Conservation (phyloP, 2,888 invertebrate genomes). For the Melanophora roralis region DNA sequence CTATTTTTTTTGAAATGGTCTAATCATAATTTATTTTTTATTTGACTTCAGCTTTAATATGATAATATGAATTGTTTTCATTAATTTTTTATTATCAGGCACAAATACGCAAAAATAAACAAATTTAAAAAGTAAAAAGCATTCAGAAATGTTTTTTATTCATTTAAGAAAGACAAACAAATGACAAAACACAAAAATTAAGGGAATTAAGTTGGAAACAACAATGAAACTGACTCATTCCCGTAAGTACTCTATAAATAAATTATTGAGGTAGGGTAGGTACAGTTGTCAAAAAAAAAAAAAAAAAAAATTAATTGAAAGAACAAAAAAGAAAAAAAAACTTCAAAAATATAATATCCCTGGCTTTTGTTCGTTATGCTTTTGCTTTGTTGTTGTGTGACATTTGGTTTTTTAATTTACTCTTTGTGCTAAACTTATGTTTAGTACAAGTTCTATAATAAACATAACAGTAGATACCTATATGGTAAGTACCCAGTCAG, state of each 20-base stretch:
- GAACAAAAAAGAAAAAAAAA: conserved; percentile 8
- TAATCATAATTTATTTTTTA: too few species aligned
- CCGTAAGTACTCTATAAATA: conserved; percentile 37
- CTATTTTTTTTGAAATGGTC: too few species aligned
- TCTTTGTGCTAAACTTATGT: conserved; percentile 23
- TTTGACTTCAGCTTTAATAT: too few species aligned
- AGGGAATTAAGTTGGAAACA: conserved; percentile 27
- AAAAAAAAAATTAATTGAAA: too few species aligned
- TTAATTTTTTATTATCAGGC: not conserved
- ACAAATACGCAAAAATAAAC: not conserved
- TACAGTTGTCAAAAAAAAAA: conserved; percentile 52
- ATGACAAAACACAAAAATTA: conserved; percentile 15
- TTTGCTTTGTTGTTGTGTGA: conserved; percentile 28
- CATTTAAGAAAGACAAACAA: not conserved
- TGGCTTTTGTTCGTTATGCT: conserved; percentile 2
- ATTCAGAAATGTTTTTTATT: conserved; percentile 9
- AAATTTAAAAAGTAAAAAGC: not conserved
- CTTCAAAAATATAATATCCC: conserved; percentile 1
- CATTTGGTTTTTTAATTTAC: conserved; percentile 1
- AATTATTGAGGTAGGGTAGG: conserved; percentile 58
- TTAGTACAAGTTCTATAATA: conserved; percentile 12
- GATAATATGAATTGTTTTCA: too few species aligned
- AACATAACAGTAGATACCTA: not conserved
- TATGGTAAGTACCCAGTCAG: too few species aligned
- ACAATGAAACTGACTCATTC: not conserved